phyloP scores from a whole-genome alignment of 2,113 vertebrate genomes.

The Carlito syrichta region DNA sequence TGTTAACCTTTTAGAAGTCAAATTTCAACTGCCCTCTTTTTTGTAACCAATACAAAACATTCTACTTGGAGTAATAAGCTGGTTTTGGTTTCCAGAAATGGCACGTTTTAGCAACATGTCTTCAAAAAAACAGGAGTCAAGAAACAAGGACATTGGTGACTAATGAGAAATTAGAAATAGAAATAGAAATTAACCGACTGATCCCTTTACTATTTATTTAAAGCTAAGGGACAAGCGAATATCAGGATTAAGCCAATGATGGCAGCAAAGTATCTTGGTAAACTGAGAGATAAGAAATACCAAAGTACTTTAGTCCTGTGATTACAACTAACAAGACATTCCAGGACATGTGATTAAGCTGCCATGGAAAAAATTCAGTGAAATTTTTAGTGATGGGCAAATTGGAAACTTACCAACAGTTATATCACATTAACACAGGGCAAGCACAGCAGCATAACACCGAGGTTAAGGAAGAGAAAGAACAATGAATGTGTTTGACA shows the following conservation, averaged over 20 bases:
- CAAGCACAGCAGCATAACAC: not conserved
- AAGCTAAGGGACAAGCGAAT: not conserved
- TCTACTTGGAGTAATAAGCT: not conserved
- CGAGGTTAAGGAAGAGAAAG: not conserved
- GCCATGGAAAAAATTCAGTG: not conserved
- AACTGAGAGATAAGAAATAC: not conserved
- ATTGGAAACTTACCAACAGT: constrained; percentile 11
- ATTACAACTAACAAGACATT: not conserved
- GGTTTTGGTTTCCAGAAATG: not conserved
- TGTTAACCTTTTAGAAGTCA: not conserved
- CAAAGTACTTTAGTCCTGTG: not conserved
- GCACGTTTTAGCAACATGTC: not conserved
- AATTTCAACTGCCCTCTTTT: not conserved
- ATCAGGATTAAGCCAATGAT: not conserved
- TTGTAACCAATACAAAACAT: not conserved
- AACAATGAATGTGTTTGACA: constrained; percentile 38
- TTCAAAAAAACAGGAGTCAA: not conserved
- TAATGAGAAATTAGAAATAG: not conserved
- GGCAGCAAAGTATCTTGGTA: not conserved
- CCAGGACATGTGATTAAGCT: not conserved
- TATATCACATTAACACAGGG: constrained; percentile 17
- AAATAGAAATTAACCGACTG: not conserved
- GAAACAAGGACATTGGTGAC: not conserved
- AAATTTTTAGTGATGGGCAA: not conserved
- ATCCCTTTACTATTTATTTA: not conserved